Conservation (phyloP, 2,888 invertebrate species). For the Deladenus siricidicola region DNA sequence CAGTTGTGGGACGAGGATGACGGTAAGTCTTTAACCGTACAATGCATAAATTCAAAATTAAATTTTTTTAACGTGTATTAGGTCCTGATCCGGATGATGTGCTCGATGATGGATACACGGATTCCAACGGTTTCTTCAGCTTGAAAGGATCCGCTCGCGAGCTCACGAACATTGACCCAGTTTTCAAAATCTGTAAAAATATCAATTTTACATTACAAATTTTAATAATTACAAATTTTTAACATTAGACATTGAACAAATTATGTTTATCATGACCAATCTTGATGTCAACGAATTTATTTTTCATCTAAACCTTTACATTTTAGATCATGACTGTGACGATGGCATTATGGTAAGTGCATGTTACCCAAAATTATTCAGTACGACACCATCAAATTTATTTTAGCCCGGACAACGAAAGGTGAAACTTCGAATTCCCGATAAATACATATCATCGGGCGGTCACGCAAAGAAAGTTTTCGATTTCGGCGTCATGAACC, state of each 20-base stretch:
- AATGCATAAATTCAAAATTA: neutral
- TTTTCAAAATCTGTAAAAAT: constrained; percentile 26
- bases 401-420: constrained; percentile 28
- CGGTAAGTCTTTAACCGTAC: constrained; percentile 11
- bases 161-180: constrained; percentile 29
- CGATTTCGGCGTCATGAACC: constrained; percentile 20
- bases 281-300: too few relatives aligned
- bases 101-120: constrained; percentile 29
- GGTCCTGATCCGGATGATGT: constrained; percentile 31
- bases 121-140: constrained; percentile 24
- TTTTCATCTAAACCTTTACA: neutral
- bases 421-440: constrained; percentile 25
- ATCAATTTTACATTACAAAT: too few relatives aligned
- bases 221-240: too few relatives aligned
- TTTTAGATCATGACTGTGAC: constrained; percentile 36
- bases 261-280: neutral
- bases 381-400: neutral
- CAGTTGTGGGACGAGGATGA: constrained; percentile 32
- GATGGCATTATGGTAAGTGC: constrained; percentile 23
- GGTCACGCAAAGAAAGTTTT: constrained; percentile 16
- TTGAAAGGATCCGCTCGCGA: constrained; percentile 30
- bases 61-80: constrained; percentile 5
- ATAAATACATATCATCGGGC: constrained; percentile 21
- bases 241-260: neutral
- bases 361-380: neutral